Evolutionary conservation across 2,888 invertebrate species (phyloP).

Genomic region (Monoplex corrugatus): DNA sequence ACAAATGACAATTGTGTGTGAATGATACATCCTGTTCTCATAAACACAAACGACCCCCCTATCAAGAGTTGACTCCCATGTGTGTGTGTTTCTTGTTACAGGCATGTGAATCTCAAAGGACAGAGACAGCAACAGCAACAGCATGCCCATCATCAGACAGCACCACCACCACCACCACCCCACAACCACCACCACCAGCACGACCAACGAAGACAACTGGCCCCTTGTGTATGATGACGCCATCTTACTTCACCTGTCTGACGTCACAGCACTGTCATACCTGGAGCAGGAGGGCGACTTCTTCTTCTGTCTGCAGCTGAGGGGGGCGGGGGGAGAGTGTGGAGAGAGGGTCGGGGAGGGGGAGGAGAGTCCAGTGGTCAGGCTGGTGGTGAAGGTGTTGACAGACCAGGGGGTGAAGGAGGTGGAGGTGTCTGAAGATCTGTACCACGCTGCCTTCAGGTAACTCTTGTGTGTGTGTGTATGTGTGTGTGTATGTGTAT

Average conservation of each 20-base stretch:
- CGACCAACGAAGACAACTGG: constrained; percentile 47
- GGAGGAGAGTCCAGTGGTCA: neutral
- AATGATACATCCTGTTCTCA: too few species aligned
- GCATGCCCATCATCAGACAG: neutral
- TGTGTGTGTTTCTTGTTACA: too few species aligned
- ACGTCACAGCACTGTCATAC: constrained; percentile 30
- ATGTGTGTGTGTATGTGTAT: neutral
- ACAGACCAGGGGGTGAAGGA: constrained; percentile 21
- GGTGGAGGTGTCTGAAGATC: neutral
- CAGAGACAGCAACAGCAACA: neutral
- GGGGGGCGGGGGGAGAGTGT: neutral
- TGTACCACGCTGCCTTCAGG: constrained; percentile 28
- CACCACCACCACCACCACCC: constrained; percentile 24
- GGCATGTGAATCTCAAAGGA: constrained; percentile 4
- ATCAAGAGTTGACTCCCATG: too few species aligned
- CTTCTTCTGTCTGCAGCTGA: constrained; percentile 49
- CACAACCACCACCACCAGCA: neutral
- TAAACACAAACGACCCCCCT: too few species aligned
- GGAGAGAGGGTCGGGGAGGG: neutral
- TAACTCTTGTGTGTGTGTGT: neutral
- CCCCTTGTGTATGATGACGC: constrained; percentile 51
- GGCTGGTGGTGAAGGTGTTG: neutral
- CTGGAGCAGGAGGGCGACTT: constrained; percentile 53
- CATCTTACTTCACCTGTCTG: constrained; percentile 54
- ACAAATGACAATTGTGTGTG: too few species aligned